Evolutionary conservation across 2,797 vertebrate species (phyloP).

Genomic region (Otolemur crassicaudatus): DNA sequence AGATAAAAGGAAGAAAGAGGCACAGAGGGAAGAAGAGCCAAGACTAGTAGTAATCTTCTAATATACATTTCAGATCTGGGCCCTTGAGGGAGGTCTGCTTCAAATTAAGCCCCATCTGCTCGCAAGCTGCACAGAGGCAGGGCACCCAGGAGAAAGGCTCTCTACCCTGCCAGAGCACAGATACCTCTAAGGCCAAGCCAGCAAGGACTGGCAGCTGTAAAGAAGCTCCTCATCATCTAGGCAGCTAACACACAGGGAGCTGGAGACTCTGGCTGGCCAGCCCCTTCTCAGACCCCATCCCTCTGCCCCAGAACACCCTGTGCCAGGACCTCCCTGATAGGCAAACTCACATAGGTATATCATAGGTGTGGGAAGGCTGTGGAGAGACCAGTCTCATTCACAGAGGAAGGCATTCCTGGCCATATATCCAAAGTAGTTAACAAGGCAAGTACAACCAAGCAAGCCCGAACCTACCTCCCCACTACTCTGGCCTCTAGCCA

Average conservation of each 20-base stretch:
- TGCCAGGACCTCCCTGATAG: not conserved
- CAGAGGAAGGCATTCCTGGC: not conserved
- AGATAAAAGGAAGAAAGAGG: slow-evolving; percentile 47
- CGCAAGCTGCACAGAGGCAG: slow-evolving; percentile 42
- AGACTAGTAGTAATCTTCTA: slow-evolving; percentile 38
- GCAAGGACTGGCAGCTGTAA: not conserved
- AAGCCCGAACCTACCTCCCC: not conserved
- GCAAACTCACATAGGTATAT: not conserved
- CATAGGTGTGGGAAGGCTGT: not conserved
- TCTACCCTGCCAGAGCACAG: not conserved
- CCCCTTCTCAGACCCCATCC: not conserved
- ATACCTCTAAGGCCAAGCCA: not conserved
- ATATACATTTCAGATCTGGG: slow-evolving; percentile 20
- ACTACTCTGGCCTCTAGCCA: not conserved
- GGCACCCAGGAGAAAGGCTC: not conserved
- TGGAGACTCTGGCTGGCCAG: not conserved
- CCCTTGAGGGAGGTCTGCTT: slow-evolving; percentile 39
- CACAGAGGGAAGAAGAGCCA: not conserved
- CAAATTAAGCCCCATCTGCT: slow-evolving; percentile 37
- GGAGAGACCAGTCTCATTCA: not conserved
- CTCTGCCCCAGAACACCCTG: not conserved
- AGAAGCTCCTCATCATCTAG: not conserved
- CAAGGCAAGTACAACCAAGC: not conserved
- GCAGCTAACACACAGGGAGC: not conserved
- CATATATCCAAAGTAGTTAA: not conserved